phyloP scores from a whole-genome alignment of 2,113 vertebrate species.

The Burhinus oedicnemus region DNA sequence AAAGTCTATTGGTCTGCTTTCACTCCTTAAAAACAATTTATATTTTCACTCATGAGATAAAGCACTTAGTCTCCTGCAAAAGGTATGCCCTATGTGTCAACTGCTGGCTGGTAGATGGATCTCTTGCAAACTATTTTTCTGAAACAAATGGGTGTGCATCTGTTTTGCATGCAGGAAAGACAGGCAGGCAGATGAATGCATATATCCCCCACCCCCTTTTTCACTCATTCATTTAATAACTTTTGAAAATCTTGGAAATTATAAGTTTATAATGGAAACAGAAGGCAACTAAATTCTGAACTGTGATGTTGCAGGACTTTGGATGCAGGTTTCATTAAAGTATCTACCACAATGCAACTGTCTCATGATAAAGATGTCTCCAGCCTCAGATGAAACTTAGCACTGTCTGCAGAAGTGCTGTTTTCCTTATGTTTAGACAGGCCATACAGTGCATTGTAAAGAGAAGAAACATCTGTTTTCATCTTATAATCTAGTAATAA shows the following conservation, averaged over 20 bases:
- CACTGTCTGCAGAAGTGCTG: neutral
- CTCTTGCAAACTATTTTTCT: neutral
- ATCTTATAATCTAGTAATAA: neutral
- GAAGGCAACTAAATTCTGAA: neutral
- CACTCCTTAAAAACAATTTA: neutral
- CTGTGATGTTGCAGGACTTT: neutral
- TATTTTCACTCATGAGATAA: neutral
- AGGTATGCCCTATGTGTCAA: neutral
- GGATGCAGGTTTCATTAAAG: neutral
- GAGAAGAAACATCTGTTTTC: slow-evolving; percentile 33
- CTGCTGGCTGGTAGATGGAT: neutral
- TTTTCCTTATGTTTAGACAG: neutral
- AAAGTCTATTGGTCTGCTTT: neutral
- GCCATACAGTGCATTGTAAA: neutral
- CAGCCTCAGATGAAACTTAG: neutral
- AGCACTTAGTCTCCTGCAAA: neutral
- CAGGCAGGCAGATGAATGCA: neutral
- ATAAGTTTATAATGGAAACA: neutral
- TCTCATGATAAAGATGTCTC: neutral
- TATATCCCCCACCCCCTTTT: neutral
- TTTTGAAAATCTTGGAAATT: neutral
- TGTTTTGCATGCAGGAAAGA: neutral
- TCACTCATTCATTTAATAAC: neutral
- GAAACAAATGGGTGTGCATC: neutral
- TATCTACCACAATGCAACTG: neutral